Evolutionary conservation across 2,888 invertebrate genomes (phyloP).

Genomic region (Standfussiana lucernea): DNA sequence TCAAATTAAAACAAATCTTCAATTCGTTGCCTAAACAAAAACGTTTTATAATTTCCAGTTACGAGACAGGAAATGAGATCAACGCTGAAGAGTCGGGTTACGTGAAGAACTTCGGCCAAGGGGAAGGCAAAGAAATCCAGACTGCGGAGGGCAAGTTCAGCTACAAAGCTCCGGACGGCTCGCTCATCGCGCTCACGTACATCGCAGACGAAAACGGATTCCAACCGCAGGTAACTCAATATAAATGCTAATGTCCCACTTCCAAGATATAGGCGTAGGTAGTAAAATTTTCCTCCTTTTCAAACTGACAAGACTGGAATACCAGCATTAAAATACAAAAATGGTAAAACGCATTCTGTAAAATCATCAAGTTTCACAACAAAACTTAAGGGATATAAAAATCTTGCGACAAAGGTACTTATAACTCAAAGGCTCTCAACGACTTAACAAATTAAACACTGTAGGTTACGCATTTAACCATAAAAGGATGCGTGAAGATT

Average conservation of each 20-base stretch:
- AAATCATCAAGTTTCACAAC: constrained; percentile 13
- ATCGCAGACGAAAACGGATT: constrained; percentile 93
- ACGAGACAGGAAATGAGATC: constrained; percentile 92
- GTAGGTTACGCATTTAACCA: constrained; percentile 39
- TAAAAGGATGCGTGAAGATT: constrained; percentile 62
- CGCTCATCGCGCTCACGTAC: constrained; percentile 91
- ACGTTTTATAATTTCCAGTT: constrained; percentile 78
- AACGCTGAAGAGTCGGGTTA: constrained; percentile 92
- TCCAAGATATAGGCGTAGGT: constrained; percentile 34
- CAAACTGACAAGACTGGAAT: constrained; percentile 27
- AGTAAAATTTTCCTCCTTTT: constrained; percentile 45
- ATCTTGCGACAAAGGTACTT: constrained; percentile 29
- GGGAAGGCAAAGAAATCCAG: constrained; percentile 88
- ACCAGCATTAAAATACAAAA: constrained; percentile 18
- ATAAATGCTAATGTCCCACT: constrained; percentile 41
- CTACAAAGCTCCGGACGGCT: constrained; percentile 93
- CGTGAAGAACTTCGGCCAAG: constrained; percentile 91
- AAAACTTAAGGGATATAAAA: constrained; percentile 21
- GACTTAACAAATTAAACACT: constrained; percentile 43
- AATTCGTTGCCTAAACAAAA: background rate
- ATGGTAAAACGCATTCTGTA: background rate
- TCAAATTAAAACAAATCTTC: background rate
- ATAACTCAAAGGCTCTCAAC: constrained; percentile 44
- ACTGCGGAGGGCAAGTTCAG: constrained; percentile 92
- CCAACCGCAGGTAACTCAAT: constrained; percentile 89